Conservation (phyloP, 2,113 vertebrate genomes). For the Vulpes ferrilata region DNA sequence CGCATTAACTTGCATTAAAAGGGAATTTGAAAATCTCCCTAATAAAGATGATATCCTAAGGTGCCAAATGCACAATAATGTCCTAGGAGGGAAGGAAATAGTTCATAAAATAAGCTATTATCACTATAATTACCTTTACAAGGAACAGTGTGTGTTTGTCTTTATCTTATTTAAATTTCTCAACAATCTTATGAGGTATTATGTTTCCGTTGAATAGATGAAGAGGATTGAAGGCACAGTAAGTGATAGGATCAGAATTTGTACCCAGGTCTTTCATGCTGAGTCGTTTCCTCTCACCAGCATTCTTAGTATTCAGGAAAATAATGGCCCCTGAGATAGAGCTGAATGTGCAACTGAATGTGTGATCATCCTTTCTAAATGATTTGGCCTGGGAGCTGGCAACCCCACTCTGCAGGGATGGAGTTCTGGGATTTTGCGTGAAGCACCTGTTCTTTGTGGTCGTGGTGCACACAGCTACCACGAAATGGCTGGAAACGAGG, state of each 20-base stretch:
- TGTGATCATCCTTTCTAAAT: neutral
- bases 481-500: neutral
- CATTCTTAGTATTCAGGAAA: neutral
- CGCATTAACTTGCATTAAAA: neutral
- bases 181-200: neutral
- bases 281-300: neutral
- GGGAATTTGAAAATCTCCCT: neutral
- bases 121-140: neutral
- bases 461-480: neutral
- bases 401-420: neutral
- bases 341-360: neutral
- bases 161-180: conserved; percentile 29
- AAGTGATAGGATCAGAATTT: neutral
- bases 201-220: neutral
- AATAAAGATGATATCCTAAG: neutral
- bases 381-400: neutral
- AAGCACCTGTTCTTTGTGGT: neutral
- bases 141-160: neutral
- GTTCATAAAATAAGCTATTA: conserved; percentile 2
- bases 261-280: neutral
- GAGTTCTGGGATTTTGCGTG: neutral
- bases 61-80: neutral
- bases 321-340: neutral
- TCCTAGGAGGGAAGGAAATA: neutral
- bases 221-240: neutral